A percentile compares a stretch with the other conserved stretches of the same genome.
phyloP scores from a whole-genome alignment of 2,888 invertebrate species.

The Heliconius ismenius region DNA sequence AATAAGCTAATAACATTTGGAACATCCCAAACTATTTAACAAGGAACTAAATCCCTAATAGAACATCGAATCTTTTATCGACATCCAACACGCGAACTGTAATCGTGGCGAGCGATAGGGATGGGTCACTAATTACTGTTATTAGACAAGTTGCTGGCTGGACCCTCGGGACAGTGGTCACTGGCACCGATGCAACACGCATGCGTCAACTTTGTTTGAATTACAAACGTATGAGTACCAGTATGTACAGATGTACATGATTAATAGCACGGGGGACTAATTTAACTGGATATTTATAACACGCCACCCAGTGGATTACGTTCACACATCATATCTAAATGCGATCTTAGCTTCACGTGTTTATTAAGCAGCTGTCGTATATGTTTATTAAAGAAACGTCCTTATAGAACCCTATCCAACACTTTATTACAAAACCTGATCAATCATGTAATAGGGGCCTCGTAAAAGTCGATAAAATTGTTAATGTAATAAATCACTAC shows the following conservation, averaged over 20 bases:
- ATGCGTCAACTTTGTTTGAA: constrained; percentile 52
- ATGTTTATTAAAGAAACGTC: constrained; percentile 8
- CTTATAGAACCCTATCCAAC: constrained; percentile 4
- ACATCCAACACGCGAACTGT: constrained; percentile 47
- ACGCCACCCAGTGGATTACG: constrained; percentile 32
- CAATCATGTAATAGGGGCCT: constrained; percentile 21
- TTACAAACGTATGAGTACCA: constrained; percentile 36
- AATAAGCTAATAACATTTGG: constrained; percentile 39
- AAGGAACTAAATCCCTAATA: constrained; percentile 42
- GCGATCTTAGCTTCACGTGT: constrained; percentile 14
- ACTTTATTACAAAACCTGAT: constrained; percentile 23
- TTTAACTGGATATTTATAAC: constrained; percentile 46
- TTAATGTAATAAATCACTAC: constrained; percentile 26
- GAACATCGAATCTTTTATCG: constrained; percentile 46
- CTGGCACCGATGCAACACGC: constrained; percentile 48
- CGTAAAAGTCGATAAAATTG: constrained; percentile 26
- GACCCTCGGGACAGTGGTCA: constrained; percentile 61
- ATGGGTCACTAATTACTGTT: constrained; percentile 72
- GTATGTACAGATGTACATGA: constrained; percentile 41
- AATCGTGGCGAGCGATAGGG: constrained; percentile 54
- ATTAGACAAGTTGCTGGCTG: constrained; percentile 66
- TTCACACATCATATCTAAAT: constrained; percentile 45
- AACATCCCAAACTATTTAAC: constrained; percentile 52
- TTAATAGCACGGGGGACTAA: constrained; percentile 43
- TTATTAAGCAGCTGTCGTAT: constrained; percentile 23